Percentiles rank a stretch among this genome's conserved stretches.
These are phyloP conservation scores for Lycopodina hypogea DNA, from an alignment of 37 sponge, comb jelly and placozoan species.

Conservation along the genomic window DNA sequence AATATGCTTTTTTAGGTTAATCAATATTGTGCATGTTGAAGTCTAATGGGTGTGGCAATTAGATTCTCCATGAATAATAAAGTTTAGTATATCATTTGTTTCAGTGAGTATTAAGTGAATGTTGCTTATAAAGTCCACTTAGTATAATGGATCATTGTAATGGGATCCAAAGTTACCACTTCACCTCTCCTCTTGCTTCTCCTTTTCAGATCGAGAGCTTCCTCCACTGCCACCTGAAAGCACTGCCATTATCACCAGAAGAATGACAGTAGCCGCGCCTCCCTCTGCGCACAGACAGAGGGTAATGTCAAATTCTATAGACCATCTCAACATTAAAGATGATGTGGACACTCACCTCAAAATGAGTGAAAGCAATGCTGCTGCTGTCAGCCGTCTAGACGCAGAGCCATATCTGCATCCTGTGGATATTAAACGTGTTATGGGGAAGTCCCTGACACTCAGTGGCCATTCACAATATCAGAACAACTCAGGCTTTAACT, in stretches of 20 bases:
- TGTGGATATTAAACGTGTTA: constrained; percentile 19
- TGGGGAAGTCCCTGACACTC: background rate
- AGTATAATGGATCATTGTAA: too few species aligned
- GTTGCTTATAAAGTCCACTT: too few species aligned
- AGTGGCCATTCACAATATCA: too few species aligned
- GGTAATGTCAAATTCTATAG: constrained; percentile 39
- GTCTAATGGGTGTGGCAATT: too few species aligned
- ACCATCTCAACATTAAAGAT: constrained; percentile 14
- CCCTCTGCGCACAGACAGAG: background rate
- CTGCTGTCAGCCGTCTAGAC: constrained; percentile 2
- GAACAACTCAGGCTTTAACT: constrained; percentile 5
- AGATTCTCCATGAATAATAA: too few species aligned
- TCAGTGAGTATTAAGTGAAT: too few species aligned
- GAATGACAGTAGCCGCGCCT: background rate
- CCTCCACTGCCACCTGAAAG: constrained; percentile 21
- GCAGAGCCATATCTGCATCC: constrained; percentile 57
- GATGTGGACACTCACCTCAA: background rate
- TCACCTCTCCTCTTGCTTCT: too few species aligned
- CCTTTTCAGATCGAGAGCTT: too few species aligned
- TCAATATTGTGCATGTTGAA: too few species aligned
- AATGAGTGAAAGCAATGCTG: background rate
- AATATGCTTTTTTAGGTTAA: too few species aligned
- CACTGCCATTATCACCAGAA: background rate
- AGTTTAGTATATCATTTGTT: too few species aligned
- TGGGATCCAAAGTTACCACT: too few species aligned